Conservation (phyloP, 2,797 vertebrate species). For the Coendou prehensilis region DNA sequence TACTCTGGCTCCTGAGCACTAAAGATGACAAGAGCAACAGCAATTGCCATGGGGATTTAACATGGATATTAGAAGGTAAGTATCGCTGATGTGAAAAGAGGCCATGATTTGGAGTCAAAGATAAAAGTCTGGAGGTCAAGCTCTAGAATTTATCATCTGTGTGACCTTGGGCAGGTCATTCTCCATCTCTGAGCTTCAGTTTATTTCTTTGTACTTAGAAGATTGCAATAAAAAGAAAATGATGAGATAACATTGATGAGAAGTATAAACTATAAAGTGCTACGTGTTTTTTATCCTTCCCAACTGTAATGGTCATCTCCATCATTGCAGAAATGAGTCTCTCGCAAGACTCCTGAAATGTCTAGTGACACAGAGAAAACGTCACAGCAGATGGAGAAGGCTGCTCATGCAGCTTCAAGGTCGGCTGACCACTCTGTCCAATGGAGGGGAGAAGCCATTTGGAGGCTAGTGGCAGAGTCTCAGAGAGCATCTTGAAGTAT, state of each 20-base stretch:
- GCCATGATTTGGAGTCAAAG: constrained; percentile 13
- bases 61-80: neutral
- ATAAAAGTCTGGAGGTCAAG: constrained; percentile 16
- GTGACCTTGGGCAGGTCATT: constrained; percentile 10
- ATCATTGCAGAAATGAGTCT: neutral
- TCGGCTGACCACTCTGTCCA: constrained; percentile 86
- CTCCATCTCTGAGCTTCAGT: constrained; percentile 13
- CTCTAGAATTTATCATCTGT: neutral
- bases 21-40: neutral
- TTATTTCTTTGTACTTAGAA: constrained; percentile 57
- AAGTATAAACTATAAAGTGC: neutral
- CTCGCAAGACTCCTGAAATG: neutral
- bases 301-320: neutral
- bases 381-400: neutral
- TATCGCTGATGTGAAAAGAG: neutral
- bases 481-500: constrained; percentile 84
- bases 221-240: constrained; percentile 33
- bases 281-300: neutral
- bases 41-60: neutral
- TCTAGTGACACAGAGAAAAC: neutral
- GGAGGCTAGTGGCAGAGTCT: constrained; percentile 77
- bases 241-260: neutral
- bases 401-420: constrained; percentile 88
- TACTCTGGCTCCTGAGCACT: neutral
- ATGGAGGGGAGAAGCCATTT: constrained; percentile 65